Conservation (phyloP, 2,888 invertebrate species). For the Acleris sparsana region DNA sequence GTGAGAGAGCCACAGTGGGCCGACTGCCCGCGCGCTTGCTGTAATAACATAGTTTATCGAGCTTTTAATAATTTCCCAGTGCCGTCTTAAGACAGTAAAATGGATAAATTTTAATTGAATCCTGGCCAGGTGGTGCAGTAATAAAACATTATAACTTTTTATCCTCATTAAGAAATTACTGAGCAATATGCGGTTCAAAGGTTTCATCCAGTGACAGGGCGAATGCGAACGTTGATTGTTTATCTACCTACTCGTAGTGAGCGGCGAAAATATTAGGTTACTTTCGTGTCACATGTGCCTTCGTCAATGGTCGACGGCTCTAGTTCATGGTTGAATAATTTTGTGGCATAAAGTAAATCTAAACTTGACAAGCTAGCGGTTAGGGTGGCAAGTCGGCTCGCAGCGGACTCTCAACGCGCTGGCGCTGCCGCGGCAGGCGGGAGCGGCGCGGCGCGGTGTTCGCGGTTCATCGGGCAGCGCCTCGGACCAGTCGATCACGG, state of each 20-base stretch:
- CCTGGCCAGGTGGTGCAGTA: slow-evolving; percentile 64
- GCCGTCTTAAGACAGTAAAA: slow-evolving; percentile 61
- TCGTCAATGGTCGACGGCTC: slow-evolving; percentile 5
- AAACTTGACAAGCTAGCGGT: slow-evolving; percentile 16
- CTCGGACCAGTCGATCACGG: slow-evolving; percentile 69
- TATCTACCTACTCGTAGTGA: background rate
- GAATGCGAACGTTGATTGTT: background rate
- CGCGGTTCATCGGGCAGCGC: slow-evolving; percentile 63
- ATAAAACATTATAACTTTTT: slow-evolving; percentile 60
- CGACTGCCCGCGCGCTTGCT: slow-evolving; percentile 53
- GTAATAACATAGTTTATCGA: slow-evolving; percentile 68
- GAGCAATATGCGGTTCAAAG: slow-evolving; percentile 13
- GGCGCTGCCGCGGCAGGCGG: slow-evolving; percentile 33
- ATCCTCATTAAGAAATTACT: slow-evolving; percentile 32
- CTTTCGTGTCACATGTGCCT: slow-evolving; percentile 19
- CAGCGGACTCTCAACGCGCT: background rate
- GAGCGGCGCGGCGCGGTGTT: slow-evolving; percentile 50
- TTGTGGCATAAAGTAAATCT: slow-evolving; percentile 10
- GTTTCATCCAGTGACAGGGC: slow-evolving; percentile 18
- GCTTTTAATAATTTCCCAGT: slow-evolving; percentile 64
- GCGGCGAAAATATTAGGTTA: slow-evolving; percentile 12
- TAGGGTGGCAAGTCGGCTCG: slow-evolving; percentile 4
- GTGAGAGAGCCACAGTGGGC: slow-evolving; percentile 59
- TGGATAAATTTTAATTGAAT: slow-evolving; percentile 71
- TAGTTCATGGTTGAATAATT: slow-evolving; percentile 15